Percentiles rank a stretch among this genome's conserved stretches.
These are phyloP conservation scores for Trichoplax adhaerens DNA, from an alignment of 37 sponge, comb jelly and placozoan genomes.

Conservation along the genomic window DNA sequence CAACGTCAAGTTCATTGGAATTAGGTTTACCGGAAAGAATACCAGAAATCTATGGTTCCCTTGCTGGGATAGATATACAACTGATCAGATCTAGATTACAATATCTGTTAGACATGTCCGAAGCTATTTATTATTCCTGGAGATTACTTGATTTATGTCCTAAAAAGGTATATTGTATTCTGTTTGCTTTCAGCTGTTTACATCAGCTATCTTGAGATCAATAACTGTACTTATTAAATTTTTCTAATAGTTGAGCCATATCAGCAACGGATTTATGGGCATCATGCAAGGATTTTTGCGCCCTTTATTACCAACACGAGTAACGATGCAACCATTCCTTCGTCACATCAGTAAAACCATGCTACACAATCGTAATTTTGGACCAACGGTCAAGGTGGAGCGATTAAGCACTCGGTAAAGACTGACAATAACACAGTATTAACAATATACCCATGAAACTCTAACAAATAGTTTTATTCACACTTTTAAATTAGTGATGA, in stretches of 20 bases:
- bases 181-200: too few relatives aligned
- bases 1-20: constrained; percentile 8
- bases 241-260: too few relatives aligned
- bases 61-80: constrained; percentile 25
- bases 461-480: constrained; percentile 7
- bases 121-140: constrained; percentile 40
- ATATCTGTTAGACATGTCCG: constrained; percentile 41
- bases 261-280: too few relatives aligned
- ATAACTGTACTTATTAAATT: too few relatives aligned
- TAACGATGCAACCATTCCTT: constrained; percentile 11
- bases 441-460: too few relatives aligned
- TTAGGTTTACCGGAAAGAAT: constrained; percentile 26
- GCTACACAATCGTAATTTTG: constrained; percentile 31
- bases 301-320: not conserved
- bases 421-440: too few relatives aligned
- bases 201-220: too few relatives aligned
- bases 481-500: constrained; percentile 23
- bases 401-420: constrained; percentile 31
- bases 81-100: constrained; percentile 34
- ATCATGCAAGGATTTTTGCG: too few relatives aligned
- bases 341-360: constrained; percentile 33
- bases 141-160: constrained; percentile 22
- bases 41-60: constrained; percentile 31
- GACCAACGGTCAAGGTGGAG: constrained; percentile 54
- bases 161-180: not conserved